Percentiles rank a stretch among this genome's conserved stretches.
These are phyloP conservation scores for Tupaia tana DNA, from an alignment of 2,113 vertebrate species.

Conservation along the genomic window DNA sequence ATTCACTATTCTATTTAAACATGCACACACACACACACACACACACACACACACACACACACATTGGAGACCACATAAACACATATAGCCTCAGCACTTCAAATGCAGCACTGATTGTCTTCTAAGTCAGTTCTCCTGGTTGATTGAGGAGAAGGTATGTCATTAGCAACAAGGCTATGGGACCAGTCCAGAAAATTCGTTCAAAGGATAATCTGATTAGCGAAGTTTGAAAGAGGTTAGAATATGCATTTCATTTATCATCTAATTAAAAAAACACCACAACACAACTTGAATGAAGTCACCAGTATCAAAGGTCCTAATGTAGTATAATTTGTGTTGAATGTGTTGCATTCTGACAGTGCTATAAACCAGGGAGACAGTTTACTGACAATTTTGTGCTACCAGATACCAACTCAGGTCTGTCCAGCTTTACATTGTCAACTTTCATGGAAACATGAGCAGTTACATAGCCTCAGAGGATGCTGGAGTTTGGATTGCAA, in stretches of 20 bases:
- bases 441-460: constrained; percentile 81
- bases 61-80: not conserved
- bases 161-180: not conserved
- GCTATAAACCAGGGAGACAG: constrained; percentile 78
- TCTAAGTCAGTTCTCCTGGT: not conserved
- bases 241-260: constrained; percentile 50
- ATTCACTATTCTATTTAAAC: not conserved
- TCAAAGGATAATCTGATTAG: constrained; percentile 58
- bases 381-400: constrained; percentile 76
- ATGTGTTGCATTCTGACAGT: constrained; percentile 64
- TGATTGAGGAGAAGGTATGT: not conserved
- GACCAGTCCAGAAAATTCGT: constrained; percentile 9
- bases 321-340: constrained; percentile 58
- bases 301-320: constrained; percentile 45
- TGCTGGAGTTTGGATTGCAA: constrained; percentile 83
- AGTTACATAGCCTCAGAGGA: constrained; percentile 79
- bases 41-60: not conserved
- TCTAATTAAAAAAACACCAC: constrained; percentile 34
- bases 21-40: not conserved
- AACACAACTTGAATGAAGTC: constrained; percentile 9
- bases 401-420: constrained; percentile 79
- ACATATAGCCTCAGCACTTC: not conserved
- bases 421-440: constrained; percentile 81
- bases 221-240: constrained; percentile 46
- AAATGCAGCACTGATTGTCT: not conserved